phyloP scores from a whole-genome alignment of 2,888 invertebrate genomes.

The Sturmia bella region DNA sequence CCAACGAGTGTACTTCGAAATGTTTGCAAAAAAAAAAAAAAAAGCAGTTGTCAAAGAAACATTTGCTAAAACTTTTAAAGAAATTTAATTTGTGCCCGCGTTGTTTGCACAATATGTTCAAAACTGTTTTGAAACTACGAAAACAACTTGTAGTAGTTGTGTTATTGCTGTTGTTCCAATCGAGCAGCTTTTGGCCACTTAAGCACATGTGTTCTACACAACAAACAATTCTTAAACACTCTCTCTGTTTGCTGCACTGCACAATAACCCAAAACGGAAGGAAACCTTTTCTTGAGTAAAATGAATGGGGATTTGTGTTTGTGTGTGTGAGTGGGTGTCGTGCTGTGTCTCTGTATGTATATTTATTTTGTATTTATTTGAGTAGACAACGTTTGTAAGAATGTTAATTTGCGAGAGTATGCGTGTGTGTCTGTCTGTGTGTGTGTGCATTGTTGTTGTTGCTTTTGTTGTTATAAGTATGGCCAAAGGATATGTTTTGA shows the following conservation, averaged over 20 bases:
- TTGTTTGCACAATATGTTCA: background rate
- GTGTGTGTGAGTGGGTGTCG: background rate
- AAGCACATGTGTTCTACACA: slow-evolving; percentile 60
- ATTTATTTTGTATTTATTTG: slow-evolving; percentile 8
- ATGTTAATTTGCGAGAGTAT: background rate
- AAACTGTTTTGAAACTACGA: slow-evolving; percentile 10
- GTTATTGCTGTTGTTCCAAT: slow-evolving; percentile 44
- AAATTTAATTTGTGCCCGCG: background rate
- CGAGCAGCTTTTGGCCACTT: slow-evolving; percentile 66
- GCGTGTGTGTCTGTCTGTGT: slow-evolving; percentile 20
- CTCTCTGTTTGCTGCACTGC: no score
- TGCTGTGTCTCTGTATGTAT: background rate
- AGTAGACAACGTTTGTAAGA: slow-evolving; percentile 8
- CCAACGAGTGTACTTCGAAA: background rate
- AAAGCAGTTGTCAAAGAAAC: background rate
- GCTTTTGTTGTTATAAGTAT: slow-evolving; percentile 2
- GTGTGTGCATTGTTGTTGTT: background rate
- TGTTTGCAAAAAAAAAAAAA: background rate
- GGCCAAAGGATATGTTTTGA: slow-evolving; percentile 67
- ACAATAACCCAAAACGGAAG: slow-evolving; percentile 59
- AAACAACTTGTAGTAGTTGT: slow-evolving; percentile 19
- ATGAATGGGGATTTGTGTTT: background rate
- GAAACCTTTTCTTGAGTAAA: slow-evolving; percentile 37
- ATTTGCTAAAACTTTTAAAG: background rate
- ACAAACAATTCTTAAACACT: slow-evolving; percentile 22